Percentiles rank a stretch among this genome's conserved stretches.
These are phyloP conservation scores for Apocrypta bakeri DNA, from an alignment of 1,140 invertebrate genomes.

Conservation along the genomic window DNA sequence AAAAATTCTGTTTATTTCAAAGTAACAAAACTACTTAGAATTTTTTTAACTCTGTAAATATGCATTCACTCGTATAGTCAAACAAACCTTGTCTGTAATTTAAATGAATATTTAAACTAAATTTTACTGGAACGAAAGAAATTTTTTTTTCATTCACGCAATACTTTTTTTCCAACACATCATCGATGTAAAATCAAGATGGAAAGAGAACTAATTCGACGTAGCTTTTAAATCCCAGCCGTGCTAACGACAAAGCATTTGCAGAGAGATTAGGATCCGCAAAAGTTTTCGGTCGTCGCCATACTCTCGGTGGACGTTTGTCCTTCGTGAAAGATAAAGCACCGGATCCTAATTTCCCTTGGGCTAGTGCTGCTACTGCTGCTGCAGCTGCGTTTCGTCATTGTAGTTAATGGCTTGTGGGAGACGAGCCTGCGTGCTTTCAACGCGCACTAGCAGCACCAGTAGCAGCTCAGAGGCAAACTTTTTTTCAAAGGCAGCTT, in stretches of 20 bases:
- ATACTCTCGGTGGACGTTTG: background rate
- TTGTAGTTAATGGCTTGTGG: slow-evolving; percentile 47
- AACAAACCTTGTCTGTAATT: too few species aligned
- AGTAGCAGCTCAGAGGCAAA: background rate
- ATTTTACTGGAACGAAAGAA: too few species aligned
- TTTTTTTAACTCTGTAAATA: too few species aligned
- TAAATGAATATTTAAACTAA: too few species aligned
- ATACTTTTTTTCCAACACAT: too few species aligned
- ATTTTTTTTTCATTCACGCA: too few species aligned
- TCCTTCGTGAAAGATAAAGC: slow-evolving; percentile 28
- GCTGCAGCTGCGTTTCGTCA: slow-evolving; percentile 40
- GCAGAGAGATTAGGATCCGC: slow-evolving; percentile 10
- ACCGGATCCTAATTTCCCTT: slow-evolving; percentile 49
- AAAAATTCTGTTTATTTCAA: too few species aligned
- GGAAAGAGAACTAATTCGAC: background rate
- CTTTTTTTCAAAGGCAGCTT: slow-evolving; percentile 35
- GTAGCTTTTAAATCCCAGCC: background rate
- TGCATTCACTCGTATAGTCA: too few species aligned
- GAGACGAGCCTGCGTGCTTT: slow-evolving; percentile 9
- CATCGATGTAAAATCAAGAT: too few species aligned
- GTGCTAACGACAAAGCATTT: slow-evolving; percentile 21
- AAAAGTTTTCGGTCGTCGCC: slow-evolving; percentile 25
- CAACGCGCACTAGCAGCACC: background rate
- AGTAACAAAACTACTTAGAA: too few species aligned
- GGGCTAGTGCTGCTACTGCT: slow-evolving; percentile 23